Conservation (phyloP, 2,888 invertebrate species). For the Lasioglossum oenotherae region DNA sequence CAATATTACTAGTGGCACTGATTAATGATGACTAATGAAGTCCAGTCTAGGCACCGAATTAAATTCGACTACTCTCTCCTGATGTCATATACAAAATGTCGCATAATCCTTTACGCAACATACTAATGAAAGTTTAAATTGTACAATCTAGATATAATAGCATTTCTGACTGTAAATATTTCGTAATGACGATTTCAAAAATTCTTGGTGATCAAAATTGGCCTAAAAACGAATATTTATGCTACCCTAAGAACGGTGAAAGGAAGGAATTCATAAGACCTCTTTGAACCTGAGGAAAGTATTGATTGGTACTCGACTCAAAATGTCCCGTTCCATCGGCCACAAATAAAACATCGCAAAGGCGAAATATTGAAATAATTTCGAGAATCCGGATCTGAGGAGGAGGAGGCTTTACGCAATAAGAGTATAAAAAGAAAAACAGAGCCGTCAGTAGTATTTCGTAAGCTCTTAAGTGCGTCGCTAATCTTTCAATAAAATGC, state of each 20-base stretch:
- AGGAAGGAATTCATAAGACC: not conserved
- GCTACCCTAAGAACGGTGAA: not conserved
- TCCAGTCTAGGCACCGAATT: not conserved
- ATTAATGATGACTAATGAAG: not conserved
- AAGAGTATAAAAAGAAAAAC: constrained; percentile 4
- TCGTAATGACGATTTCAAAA: not conserved
- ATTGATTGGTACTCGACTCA: not conserved
- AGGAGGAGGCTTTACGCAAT: constrained; percentile 2
- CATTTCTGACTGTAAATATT: not conserved
- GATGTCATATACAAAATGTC: not conserved
- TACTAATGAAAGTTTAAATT: not conserved
- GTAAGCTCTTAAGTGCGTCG: constrained; percentile 19
- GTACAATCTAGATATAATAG: not conserved
- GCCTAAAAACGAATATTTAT: not conserved
- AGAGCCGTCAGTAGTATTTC: constrained; percentile 12
- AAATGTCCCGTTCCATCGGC: not conserved
- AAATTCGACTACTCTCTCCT: not conserved
- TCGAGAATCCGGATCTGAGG: not conserved
- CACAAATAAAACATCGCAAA: not conserved
- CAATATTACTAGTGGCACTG: not conserved
- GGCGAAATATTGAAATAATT: constrained; percentile 9
- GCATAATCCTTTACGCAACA: not conserved
- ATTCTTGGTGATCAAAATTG: not conserved
- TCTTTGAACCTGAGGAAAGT: not conserved
- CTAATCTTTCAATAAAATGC: constrained; percentile 27